Evolutionary conservation across 2,113 vertebrate genomes (phyloP).

Genomic region (Cavia porcellus): DNA sequence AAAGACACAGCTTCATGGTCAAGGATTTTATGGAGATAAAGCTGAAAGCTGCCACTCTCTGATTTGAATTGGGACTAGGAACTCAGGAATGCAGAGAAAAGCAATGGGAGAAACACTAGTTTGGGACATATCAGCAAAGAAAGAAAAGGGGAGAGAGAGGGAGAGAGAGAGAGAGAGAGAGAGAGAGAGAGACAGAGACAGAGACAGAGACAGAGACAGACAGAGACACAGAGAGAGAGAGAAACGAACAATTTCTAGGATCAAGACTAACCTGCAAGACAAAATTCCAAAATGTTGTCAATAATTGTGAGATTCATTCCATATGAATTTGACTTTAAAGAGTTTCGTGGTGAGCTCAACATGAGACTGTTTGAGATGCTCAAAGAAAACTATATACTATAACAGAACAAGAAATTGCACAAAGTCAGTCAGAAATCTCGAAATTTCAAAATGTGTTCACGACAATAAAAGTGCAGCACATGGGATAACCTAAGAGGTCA

Average conservation of each 20-base stretch:
- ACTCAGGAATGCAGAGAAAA: not conserved
- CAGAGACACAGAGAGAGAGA: not conserved
- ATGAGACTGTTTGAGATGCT: conserved; percentile 7
- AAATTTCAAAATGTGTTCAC: conserved; percentile 44
- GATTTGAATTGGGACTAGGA: not conserved
- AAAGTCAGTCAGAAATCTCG: conserved; percentile 23
- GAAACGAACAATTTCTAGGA: not conserved
- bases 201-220: not conserved
- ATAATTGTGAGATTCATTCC: not conserved
- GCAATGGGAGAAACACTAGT: not conserved
- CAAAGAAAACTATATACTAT: not conserved
- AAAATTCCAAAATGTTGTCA: conserved; percentile 38
- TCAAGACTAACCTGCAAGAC: not conserved
- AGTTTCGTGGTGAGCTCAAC: conserved; percentile 10
- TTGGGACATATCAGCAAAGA: not conserved
- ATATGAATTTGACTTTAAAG: conserved; percentile 27
- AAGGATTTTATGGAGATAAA: conserved; percentile 29
- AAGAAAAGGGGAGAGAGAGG: too few species aligned
- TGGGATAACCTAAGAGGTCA: not conserved
- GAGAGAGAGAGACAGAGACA: too few species aligned
- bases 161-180: too few species aligned
- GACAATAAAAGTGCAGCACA: conserved; percentile 11
- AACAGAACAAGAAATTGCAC: not conserved
- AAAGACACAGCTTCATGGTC: not conserved
- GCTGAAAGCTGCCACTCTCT: not conserved